Evolutionary conservation across 2,797 vertebrate species (phyloP).

Genomic region (Bucorvus abyssinicus): DNA sequence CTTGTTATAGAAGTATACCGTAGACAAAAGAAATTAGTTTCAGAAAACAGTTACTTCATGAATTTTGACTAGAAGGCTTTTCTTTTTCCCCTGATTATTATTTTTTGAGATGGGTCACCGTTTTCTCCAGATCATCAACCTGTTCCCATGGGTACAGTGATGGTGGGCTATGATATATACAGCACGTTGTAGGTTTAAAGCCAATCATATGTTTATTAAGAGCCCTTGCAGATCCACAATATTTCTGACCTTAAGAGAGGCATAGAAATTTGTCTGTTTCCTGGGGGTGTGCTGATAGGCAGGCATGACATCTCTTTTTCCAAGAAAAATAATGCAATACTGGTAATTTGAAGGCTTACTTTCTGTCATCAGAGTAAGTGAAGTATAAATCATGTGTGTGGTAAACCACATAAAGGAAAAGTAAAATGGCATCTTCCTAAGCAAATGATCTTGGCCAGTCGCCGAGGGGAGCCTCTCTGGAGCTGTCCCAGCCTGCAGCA

Average conservation of each 20-base stretch:
- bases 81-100: not conserved
- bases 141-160: not conserved
- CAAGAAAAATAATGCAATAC: not conserved
- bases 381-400: not conserved
- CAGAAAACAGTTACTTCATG: not conserved
- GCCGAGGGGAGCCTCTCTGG: not conserved
- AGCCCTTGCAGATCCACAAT: not conserved
- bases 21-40: not conserved
- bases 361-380: not conserved
- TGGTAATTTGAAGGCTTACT: not conserved
- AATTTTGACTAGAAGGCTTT: not conserved
- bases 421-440: not conserved
- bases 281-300: not conserved
- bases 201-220: not conserved
- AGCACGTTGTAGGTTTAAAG: not conserved
- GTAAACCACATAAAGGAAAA: not conserved
- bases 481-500: not conserved
- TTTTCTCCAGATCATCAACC: not conserved
- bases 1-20: not conserved
- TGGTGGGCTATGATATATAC: not conserved
- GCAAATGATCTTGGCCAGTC: not conserved
- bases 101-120: not conserved
- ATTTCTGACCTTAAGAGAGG: not conserved
- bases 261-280: not conserved
- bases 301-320: not conserved